A percentile compares a stretch with the other conserved stretches of the same genome.
These are phyloP conservation scores for Drosophila nr. perissopoda DNA, from an alignment of 2,888 invertebrate genomes.

Conservation along the genomic window DNA sequence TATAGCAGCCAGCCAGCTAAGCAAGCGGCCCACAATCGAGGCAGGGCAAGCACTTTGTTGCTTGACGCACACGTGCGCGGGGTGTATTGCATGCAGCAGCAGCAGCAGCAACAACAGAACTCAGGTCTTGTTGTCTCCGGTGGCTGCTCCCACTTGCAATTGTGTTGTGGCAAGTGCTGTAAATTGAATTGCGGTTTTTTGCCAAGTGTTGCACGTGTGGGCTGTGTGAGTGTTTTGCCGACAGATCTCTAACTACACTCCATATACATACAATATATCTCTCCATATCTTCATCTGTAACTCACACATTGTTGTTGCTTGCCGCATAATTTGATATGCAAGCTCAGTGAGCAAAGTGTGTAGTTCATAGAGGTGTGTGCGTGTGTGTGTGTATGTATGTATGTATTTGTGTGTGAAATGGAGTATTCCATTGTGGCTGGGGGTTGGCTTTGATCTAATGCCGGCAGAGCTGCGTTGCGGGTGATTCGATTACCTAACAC, in stretches of 20 bases:
- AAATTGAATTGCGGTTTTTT: conserved; percentile 67
- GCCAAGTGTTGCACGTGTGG: conserved; percentile 39
- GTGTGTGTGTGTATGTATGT: not conserved
- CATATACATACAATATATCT: not conserved
- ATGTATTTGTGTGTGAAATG: conserved; percentile 16
- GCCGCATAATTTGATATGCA: conserved; percentile 40
- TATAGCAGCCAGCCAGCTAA: conserved; percentile 4
- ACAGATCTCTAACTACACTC: conserved; percentile 24
- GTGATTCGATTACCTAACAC: conserved; percentile 37
- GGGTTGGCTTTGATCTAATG: conserved; percentile 38
- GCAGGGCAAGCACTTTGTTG: conserved; percentile 31
- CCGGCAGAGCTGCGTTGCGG: conserved; percentile 20
- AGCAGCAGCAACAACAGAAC: not conserved
- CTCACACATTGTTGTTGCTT: conserved; percentile 26
- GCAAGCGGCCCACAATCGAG: conserved; percentile 17
- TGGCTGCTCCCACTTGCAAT: conserved; percentile 34
- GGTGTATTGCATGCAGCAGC: conserved; percentile 27
- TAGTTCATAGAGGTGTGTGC: conserved; percentile 10
- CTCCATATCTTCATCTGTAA: conserved; percentile 5
- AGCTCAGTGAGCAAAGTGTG: conserved; percentile 40
- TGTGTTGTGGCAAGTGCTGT: conserved; percentile 48
- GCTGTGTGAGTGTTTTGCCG: conserved; percentile 41
- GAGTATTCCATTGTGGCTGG: conserved; percentile 21
- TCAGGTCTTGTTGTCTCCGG: conserved; percentile 4
- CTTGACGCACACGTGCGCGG: conserved; percentile 54